Evolutionary conservation across 2,888 invertebrate species (phyloP).

Genomic region (Macrosiphum euphorbiae): DNA sequence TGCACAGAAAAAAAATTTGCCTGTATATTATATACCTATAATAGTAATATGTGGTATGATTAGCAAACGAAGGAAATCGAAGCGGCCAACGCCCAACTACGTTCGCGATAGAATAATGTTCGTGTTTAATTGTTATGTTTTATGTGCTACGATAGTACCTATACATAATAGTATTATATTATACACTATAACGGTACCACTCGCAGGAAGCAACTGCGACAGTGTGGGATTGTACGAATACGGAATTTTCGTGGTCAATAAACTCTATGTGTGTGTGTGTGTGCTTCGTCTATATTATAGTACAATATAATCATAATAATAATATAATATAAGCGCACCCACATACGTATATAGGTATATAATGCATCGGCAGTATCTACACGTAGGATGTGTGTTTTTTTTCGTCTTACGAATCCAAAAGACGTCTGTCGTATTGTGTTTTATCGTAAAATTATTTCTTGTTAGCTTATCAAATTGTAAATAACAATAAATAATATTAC

Average conservation of each 20-base stretch:
- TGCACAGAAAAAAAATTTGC: background rate
- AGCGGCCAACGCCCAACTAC: background rate
- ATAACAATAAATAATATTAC: background rate
- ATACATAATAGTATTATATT: background rate
- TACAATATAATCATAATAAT: background rate
- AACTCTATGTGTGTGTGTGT: slow-evolving; percentile 39
- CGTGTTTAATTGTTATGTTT: slow-evolving; percentile 8
- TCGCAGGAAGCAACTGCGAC: background rate
- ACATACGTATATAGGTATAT: background rate
- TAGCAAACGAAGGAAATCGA: background rate
- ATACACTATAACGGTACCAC: background rate
- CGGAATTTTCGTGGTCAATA: slow-evolving; percentile 61
- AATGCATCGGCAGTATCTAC: background rate
- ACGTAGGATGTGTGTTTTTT: slow-evolving; percentile 16
- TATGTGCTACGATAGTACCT: background rate
- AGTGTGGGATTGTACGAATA: slow-evolving; percentile 46
- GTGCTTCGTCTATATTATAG: slow-evolving; percentile 11
- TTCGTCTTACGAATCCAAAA: background rate
- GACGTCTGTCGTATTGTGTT: background rate
- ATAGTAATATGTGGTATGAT: background rate
- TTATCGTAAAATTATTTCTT: background rate
- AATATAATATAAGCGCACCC: background rate
- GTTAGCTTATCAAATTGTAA: background rate
- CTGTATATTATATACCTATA: background rate
- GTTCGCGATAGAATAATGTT: background rate